Evolutionary conservation across 2,797 vertebrate genomes (phyloP), one percentile per base, ranked within the genome.

Genomic region (Gymnothorax reevesii): DNA sequence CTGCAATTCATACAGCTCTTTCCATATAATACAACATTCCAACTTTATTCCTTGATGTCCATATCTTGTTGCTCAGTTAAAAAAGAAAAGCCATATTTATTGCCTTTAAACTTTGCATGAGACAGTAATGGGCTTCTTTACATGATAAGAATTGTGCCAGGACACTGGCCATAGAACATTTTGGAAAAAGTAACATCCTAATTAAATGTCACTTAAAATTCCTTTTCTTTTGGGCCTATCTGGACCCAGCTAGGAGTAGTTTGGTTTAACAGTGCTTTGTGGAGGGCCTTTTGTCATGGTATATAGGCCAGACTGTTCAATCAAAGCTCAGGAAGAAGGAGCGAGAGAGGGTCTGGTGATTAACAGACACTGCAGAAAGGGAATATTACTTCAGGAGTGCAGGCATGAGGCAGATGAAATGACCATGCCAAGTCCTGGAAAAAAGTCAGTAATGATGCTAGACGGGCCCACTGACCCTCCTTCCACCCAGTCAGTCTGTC

Each of bases 281-380:
- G 42, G 73, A 77, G 73, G 33, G 33, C 52, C 77, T 42, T 54
- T 80, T 80, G 77, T 80, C 52, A 80, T 80, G 77, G 49, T 80
- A 80, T 22, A 80, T 52, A 80, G n/a, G 77, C 77, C 17, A 54
- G 1, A 55, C 49, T 12, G 77, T n/a, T 80, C 77, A 55, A 55
- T 79, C 75, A 52, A 22, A 49, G 75, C 3, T 79, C 15, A 9
- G 75, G 33, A 6, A 52, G 77, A n/a, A 20, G 49, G 15, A 3
- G 52, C 17, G 77, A 22, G 7, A 27, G 7, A 80, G 20, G 5
- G 77, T 52, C 22, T 22, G 54, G 77, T 80, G 55, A 80, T 80
- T 22, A 80, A 80, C 13, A 54, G 49, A n/a, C 49, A 49, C 77
- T 80, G 77, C 77, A 80, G 77, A 52, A 4, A 79, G 75, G 66